Evolutionary conservation across 2,888 invertebrate genomes (phyloP).

Genomic region (Notodonta dromedarius): DNA sequence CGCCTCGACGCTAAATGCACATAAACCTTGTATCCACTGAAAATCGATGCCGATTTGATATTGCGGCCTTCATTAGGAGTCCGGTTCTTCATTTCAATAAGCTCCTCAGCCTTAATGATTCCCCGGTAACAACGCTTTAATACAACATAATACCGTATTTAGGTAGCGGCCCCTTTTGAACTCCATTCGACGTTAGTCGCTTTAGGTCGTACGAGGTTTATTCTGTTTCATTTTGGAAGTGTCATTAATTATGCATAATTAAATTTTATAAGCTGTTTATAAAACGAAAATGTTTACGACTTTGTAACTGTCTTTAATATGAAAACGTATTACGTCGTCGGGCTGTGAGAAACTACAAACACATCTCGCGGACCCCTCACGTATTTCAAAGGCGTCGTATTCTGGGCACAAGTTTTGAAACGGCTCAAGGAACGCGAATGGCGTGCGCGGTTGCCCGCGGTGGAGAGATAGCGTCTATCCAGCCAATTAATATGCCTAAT

Average conservation of each 20-base stretch:
- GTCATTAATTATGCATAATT: conserved; percentile 65
- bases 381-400: conserved; percentile 14
- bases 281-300: conserved; percentile 47
- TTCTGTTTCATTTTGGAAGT: conserved; percentile 52
- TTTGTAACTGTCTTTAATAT: conserved; percentile 30
- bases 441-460: conserved; percentile 64
- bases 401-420: conserved; percentile 42
- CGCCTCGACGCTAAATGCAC: conserved; percentile 65
- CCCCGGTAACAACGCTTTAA: conserved; percentile 75
- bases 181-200: conserved; percentile 55
- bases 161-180: conserved; percentile 77
- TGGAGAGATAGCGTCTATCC: conserved; percentile 76
- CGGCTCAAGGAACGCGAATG: conserved; percentile 49
- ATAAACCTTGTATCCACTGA: conserved; percentile 72
- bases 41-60: conserved; percentile 81
- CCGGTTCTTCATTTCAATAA: conserved; percentile 82
- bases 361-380: conserved; percentile 9
- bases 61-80: conserved; percentile 81
- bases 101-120: conserved; percentile 76
- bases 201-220: conserved; percentile 57
- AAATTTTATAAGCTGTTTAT: conserved; percentile 56
- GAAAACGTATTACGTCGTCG: conserved; percentile 11
- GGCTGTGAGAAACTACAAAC: conserved; percentile 20
- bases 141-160: conserved; percentile 76
- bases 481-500: conserved; percentile 83